These are phyloP conservation scores for Myrmecobius fasciatus DNA, from an alignment of 2,113 vertebrate genomes.

Conservation along the genomic window DNA sequence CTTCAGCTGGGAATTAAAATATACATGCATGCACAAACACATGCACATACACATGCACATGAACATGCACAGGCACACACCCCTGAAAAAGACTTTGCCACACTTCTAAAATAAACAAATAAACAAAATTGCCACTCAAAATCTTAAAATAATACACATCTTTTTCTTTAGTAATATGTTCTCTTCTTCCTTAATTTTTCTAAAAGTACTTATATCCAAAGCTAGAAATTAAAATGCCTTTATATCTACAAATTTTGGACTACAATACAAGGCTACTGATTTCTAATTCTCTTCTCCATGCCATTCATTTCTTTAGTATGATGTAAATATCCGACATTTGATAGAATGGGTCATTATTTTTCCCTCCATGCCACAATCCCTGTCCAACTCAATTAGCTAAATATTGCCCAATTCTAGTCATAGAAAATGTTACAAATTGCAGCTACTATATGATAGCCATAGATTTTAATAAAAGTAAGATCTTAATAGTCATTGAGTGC, in stretches of 20 bases:
- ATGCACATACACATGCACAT: too few species aligned
- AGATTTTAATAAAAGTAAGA: neutral
- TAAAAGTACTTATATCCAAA: neutral
- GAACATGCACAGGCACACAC: too few species aligned
- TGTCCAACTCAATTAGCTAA: neutral
- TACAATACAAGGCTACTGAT: neutral
- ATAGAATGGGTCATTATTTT: neutral
- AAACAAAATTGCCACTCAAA: neutral
- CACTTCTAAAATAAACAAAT: neutral
- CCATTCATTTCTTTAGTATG: neutral
- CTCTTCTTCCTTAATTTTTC: neutral
- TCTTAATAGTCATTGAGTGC: neutral
- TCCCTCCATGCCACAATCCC: neutral
- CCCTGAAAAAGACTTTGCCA: neutral
- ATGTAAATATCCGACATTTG: neutral
- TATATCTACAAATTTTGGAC: neutral
- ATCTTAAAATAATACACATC: neutral
- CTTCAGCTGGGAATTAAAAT: neutral
- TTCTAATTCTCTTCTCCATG: neutral
- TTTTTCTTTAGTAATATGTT: neutral
- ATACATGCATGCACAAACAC: neutral
- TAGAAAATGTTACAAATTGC: neutral
- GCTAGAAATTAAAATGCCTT: neutral
- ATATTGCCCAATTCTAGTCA: neutral
- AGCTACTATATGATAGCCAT: neutral